Evolutionary conservation across 2,797 vertebrate species (phyloP).

Genomic region (Phataginus tricuspis): DNA sequence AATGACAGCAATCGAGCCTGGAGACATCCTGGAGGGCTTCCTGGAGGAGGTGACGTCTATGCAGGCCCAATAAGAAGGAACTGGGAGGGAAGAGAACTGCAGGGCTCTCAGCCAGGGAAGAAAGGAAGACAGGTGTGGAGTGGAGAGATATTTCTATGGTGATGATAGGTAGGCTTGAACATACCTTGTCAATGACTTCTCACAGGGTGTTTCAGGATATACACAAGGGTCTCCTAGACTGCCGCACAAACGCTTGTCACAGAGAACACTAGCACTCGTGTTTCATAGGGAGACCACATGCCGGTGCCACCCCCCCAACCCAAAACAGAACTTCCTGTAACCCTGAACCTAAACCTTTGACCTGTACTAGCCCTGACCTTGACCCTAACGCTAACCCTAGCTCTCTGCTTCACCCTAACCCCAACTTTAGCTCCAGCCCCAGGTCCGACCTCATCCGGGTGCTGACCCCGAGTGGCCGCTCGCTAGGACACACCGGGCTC

Average conservation of each 20-base stretch:
- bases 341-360: neutral
- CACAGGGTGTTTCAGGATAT: fast-evolving
- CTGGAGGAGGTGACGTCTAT: neutral
- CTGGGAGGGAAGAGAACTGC: neutral
- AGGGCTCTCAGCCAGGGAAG: neutral
- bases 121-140: neutral
- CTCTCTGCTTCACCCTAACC: neutral
- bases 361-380: neutral
- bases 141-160: neutral
- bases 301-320: neutral
- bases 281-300: too few species aligned
- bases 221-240: fast-evolving
- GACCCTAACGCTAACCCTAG: neutral
- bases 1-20: neutral
- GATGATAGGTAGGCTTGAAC: too few species aligned
- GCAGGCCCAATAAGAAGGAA: neutral
- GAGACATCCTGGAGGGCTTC: neutral
- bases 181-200: too few species aligned
- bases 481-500: fast-evolving
- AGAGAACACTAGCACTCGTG: too few species aligned
- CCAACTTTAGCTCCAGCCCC: too few species aligned
- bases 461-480: neutral
- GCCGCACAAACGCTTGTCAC: neutral
- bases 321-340: neutral
- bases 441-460: too few species aligned